Evolutionary conservation across 1,140 invertebrate species (phyloP), one percentile per base, ranked within the genome.

Genomic region (Pseudomyrmex concolor): DNA sequence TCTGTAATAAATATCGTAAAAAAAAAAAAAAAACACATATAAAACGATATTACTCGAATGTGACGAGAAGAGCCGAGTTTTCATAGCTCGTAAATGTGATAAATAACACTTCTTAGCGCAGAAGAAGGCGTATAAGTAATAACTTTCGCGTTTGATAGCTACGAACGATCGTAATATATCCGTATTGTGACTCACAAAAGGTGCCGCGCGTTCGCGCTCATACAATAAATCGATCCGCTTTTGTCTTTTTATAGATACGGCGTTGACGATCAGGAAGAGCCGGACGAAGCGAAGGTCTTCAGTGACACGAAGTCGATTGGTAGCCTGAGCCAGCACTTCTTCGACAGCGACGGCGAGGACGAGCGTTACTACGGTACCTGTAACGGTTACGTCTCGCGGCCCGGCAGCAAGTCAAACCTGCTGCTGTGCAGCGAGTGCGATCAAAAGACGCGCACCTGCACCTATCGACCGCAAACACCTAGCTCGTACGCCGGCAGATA

Each of bases 331-430:
- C 93, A 94, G 72, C 90, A 91, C 15, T 74, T 94, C 8, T 94
- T 94, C 67, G 93, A 94, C 5, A 94, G 92, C 84, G 92, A 93
- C 57, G 92, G 93, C 57, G 92, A 93, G 13, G 92, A 91, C 2
- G 90, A 74, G 76, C 84, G 76, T 51, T 88, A 84, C 25, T 84
- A 84, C 15, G 86, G 92, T 8, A 92, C 92, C 15, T 94, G 92
- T 74, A 94, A 94, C 51, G 94, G 93, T 19, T 94, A 93, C 55
- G 88, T 76, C 19, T 93, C 92, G 1, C 91, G 92, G 19, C 92
- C 92, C 0, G 94, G 93, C 43, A 94, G 93, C 88, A 94, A 94
- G 64, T 94, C 94, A 9, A 94, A 94, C 77, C 85, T 94, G 12
- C 74, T 94, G 62, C 85, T 94, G 22, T 94, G 94, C 90, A 93